Evolutionary conservation across 2,797 vertebrate species (phyloP).

Genomic region (Oreortyx pictus): DNA sequence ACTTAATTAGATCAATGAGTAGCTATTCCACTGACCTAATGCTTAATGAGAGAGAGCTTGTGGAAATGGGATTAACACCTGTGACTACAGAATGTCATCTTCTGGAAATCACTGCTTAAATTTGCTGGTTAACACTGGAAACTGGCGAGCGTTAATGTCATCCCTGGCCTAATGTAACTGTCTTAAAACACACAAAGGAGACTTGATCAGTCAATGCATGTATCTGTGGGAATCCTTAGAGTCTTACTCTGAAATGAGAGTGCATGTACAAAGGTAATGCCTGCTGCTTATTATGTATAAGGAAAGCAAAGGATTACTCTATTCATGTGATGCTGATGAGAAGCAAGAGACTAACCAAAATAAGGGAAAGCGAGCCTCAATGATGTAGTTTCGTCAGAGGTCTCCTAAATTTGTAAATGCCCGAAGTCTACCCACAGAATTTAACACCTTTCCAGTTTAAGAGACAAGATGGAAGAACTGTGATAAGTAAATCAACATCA

Average conservation of each 20-base stretch:
- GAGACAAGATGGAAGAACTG: neutral
- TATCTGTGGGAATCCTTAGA: neutral
- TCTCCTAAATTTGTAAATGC: neutral
- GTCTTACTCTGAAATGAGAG: neutral
- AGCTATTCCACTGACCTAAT: constrained; percentile 1
- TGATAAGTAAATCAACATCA: neutral
- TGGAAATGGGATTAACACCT: neutral
- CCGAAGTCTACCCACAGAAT: neutral
- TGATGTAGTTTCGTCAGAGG: neutral
- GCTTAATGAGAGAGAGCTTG: neutral
- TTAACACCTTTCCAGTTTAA: neutral
- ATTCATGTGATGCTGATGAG: neutral
- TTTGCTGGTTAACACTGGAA: neutral
- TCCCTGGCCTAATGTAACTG: neutral
- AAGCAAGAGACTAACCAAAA: neutral
- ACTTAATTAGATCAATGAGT: neutral
- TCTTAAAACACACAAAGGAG: neutral
- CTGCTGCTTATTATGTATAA: neutral
- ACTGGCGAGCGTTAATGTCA: neutral
- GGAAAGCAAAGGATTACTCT: neutral
- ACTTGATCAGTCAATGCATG: neutral
- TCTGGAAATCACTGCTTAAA: constrained; percentile 19
- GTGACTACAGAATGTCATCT: neutral
- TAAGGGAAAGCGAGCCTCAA: neutral
- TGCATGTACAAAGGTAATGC: neutral